Evolutionary conservation across 1,140 invertebrate genomes (phyloP), one percentile per base, ranked within the genome.

Genomic region (Drosophila teissieri): DNA sequence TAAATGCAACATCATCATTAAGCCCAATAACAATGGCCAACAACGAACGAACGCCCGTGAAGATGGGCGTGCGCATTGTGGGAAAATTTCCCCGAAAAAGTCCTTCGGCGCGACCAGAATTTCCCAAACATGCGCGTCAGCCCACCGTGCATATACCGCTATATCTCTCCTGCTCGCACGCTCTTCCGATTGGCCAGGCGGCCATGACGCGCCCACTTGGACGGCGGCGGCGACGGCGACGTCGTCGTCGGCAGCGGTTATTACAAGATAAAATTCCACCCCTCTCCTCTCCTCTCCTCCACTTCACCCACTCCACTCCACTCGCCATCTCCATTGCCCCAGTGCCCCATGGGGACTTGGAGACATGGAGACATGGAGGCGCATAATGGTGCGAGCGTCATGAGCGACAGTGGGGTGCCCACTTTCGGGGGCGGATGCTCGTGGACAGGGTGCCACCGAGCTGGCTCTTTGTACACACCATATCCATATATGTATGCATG

Each of bases 1-100:
- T 85, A 74, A 85, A 86, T 81, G 79, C 84, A 88, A 88, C 83
- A 88, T 88, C 83, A 88, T 88, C 84, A 89, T 88, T 88, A 88
- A 89, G 79, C 67, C 72, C 84, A 67, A 15, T 89, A 88, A 88
- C 83, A 88, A 88, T 88, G 79, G 83, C 58, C 57, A 69, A 62
- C 61, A 53, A 60, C 31, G 31, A 24, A 24, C 24, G 24, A 31
- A 8, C 62, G 78, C 46, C 45, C 10, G 2, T 31, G 31, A 79
- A 86, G 83, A 88, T 75, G 84, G 83, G 84, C 83, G 83, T 88
- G 84, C 70, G 55, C 60, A 57, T 19, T 12, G 14, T 36, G 4
- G 19, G 52, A 27, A 70, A 83, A 83, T 88, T 83, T 80, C 63
- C 68, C 39, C 22, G 17, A 7, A 3, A 40, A 51, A 49, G 42